Evolutionary conservation across 2,888 invertebrate genomes (phyloP), one percentile per base, ranked within the genome.

Genomic region (Poecilus cupreus): DNA sequence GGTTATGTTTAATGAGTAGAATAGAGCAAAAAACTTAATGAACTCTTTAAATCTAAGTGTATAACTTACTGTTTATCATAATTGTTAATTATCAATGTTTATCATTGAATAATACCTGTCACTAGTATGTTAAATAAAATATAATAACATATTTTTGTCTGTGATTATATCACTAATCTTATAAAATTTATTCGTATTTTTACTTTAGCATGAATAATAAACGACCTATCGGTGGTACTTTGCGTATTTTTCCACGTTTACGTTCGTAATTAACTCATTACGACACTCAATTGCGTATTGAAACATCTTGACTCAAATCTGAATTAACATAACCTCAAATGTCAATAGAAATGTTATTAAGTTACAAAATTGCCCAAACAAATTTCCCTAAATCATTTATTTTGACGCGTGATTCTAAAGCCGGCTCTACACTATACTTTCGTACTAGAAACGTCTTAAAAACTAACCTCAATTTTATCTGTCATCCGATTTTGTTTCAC

Each of bases 101-200:
- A 72, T 72, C 54, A 80, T 39, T 49, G 26, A 26, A 22, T 60
- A 57, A 64, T 77, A 77, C 43, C 64, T 77, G 72, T 79, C 51
- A 70, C 46, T 79, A 79, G 49, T 79, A 79, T 79, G 51, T 54
- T 70, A 51, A 8, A 57, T 20, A 57, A 51, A 8, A 57, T 20
- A 57, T 39, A 32, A 26, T 26, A 64, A 78, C 64, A 79, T 80
- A 72, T 80, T 80, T 72, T 80, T 54, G 79, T 80, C 80, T 80
- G 80, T 80, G 80, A 80, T 80, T 80, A 37, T 72, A 57, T 80
- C 80, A 80, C 80, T 80, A 64, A 64, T 51, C 10, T 74, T 74
- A 75, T 51, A 72, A 54, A 54, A 49, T 57, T 57, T 57, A 57
- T 49, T n/a, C 49, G n/a, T 49, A 57, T 57, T 57, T 60, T 60